Evolutionary conservation across 2,888 invertebrate species (phyloP), one percentile per base, ranked within the genome.

Genomic region (Galerucella calmariensis): DNA sequence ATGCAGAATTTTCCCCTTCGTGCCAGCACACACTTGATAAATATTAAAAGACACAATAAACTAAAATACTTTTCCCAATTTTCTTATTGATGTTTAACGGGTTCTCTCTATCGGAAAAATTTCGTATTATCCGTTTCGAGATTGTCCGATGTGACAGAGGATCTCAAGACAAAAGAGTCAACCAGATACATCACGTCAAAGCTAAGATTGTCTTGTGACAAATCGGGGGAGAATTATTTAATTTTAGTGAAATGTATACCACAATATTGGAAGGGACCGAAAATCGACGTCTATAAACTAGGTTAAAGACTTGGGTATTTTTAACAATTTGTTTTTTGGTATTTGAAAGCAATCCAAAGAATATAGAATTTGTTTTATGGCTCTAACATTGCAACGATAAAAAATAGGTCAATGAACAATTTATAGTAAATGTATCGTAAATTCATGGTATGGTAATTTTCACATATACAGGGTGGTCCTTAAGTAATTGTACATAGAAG

Each of bases 221-320:
- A 41, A 62, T 44, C 9, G 62, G n/a, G 44, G 41, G n/a, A 62
- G 8, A n/a, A 62, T 8, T 62, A 35, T 62, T 41, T 35, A n/a
- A 62, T 62, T 62, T 35, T 12, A 35, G 62, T 62, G 62, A 41
- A 41, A 62, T 62, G 62, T 62, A 62, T 27, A 41, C 62, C 41
- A 41, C 9, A 9, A 62, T 44, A 62, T 62, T 62, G 62, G 62
- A 41, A 44, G 16, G 8, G 51, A 35, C 8, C 2, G 44, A 62
- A 62, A 16, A 62, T 62, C 41, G 44, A n/a, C 62, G 44, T n/a
- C 62, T 9, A 10, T 5, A 41, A 62, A 62, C 6, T 14, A n/a
- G 44, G 35, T 59, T 12, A 59, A 24, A 10, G 59, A 20, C 59
- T 59, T 59, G 16, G 6, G 5, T 59, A 24, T 24, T 10, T 59